Evolutionary conservation across 1,140 invertebrate species (phyloP), one percentile per base, ranked within the genome.

Genomic region (Radopholus similis): DNA sequence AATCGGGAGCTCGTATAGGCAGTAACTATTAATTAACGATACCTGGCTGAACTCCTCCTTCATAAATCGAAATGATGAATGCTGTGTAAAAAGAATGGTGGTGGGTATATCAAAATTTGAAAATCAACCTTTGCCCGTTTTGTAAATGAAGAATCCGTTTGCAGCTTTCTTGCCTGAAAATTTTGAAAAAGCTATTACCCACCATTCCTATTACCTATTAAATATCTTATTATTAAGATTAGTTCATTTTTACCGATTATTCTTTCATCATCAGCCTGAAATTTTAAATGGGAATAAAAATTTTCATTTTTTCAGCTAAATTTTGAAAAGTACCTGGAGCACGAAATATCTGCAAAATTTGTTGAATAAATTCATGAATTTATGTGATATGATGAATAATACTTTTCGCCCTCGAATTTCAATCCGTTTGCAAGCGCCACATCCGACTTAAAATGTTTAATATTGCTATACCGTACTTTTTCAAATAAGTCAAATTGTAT

Each of bases 91-190:
- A 65, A 56, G 18, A 66, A 4, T 68, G 8, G 28, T n/a, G 15
- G 23, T 42, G 23, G 58, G 38, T n/a, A 71, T 13, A 5, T 32
- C 5, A 47, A 5, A 47, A 47, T 11, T 47, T 6, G 18, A 32
- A 18, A 18, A 64, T 37, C 49, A 9, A 80, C 78, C 72, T 73
- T 80, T 66, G 9, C 30, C 68, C 21, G 79, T 83, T 74, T 83
- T 81, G 66, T 81, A 82, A 37, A 80, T 66, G 70, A 81, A 81
- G 56, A 81, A 81, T 18, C 73, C 73, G 35, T 74, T 57, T 37
- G 60, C 47, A 3, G 34, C 44, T 32, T 75, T 75, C 28, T 75
- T 75, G 34, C 70, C 70, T 42, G 23, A 51, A 60, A 60, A n/a
- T 6, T 4, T 8, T 58, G 11, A n/a, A n/a, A n/a, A n/a, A n/a